Conservation (phyloP, 2,797 vertebrate genomes). For the Channa striata region DNA sequence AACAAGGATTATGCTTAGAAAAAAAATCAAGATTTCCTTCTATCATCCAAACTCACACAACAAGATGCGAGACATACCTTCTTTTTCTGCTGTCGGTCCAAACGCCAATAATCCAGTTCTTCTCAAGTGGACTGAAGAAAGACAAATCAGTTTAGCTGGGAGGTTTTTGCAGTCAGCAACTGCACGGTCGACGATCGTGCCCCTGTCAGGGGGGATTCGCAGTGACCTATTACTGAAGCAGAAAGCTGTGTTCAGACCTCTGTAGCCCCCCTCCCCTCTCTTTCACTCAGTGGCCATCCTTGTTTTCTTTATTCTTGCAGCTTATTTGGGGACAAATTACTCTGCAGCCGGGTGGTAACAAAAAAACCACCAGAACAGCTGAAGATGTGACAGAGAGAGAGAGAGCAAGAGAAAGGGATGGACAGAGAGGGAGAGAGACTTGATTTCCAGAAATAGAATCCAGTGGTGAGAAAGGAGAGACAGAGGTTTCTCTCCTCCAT, state of each 20-base stretch:
- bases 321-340: neutral
- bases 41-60: conserved; percentile 18
- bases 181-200: neutral
- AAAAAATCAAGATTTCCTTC: neutral
- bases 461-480: neutral
- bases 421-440: neutral
- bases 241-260: neutral
- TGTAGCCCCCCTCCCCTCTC: neutral
- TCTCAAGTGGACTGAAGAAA: neutral
- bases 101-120: neutral
- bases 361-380: neutral
- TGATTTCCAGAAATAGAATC: neutral
- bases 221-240: neutral
- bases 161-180: neutral
- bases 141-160: neutral
- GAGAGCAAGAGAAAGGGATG: neutral
- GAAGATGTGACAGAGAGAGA: neutral
- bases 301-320: neutral
- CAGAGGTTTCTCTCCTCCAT: neutral
- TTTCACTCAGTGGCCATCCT: neutral
- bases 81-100: neutral
- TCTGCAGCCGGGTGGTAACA: neutral
- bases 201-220: neutral
- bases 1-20: neutral
- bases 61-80: neutral